phyloP scores from a whole-genome alignment of 1,140 invertebrate species.

The Apocrypta bakeri region DNA sequence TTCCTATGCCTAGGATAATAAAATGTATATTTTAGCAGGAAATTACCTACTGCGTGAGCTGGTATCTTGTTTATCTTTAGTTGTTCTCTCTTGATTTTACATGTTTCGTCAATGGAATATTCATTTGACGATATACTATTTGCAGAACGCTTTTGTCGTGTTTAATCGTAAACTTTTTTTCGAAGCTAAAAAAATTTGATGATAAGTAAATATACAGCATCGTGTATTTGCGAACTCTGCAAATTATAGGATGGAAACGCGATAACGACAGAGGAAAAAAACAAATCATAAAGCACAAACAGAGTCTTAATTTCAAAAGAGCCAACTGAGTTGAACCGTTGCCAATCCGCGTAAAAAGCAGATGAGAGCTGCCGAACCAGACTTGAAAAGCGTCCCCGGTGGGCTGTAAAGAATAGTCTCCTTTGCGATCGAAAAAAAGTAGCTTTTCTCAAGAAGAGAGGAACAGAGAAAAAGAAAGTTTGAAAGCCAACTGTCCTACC shows the following conservation, averaged over 20 bases:
- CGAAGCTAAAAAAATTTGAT: too few relatives aligned
- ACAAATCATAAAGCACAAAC: neutral
- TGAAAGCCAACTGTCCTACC: neutral
- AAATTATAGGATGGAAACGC: neutral
- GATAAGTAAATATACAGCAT: neutral
- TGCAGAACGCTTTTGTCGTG: too few relatives aligned
- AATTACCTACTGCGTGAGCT: too few relatives aligned
- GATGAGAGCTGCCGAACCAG: neutral
- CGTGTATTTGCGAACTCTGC: neutral
- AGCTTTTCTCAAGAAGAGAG: neutral
- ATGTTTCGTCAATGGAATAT: too few relatives aligned
- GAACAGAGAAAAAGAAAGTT: neutral
- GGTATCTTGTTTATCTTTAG: too few relatives aligned
- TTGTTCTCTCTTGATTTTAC: too few relatives aligned
- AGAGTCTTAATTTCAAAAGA: neutral
- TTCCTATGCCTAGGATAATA: neutral
- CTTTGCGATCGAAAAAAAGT: neutral
- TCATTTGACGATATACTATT: too few relatives aligned
- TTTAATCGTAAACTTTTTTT: too few relatives aligned
- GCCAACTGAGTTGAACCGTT: neutral
- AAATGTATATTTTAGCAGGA: neutral
- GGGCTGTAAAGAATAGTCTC: neutral
- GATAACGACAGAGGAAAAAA: neutral
- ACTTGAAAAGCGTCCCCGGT: neutral
- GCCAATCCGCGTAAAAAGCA: neutral